Evolutionary conservation across 1,140 invertebrate genomes (phyloP).

Genomic region (Bursaphelenchus mucronatus): DNA sequence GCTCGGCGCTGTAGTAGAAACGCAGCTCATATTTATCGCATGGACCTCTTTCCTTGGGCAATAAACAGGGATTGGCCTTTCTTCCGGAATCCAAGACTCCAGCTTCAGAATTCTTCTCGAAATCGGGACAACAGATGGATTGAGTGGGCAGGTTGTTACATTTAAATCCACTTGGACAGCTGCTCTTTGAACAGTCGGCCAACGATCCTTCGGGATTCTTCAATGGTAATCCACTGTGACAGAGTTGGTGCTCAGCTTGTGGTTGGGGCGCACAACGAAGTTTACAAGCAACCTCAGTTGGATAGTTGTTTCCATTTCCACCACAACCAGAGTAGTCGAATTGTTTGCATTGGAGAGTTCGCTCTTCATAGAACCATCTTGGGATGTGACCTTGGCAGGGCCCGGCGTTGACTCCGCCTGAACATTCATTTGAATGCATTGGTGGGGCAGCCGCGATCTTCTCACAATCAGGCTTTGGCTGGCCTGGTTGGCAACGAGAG

Average conservation of each 20-base stretch:
- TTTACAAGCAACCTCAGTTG: too few relatives aligned
- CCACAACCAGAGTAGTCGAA: constrained; percentile 60
- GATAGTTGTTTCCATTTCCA: constrained; percentile 61
- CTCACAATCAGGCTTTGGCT: constrained; percentile 53
- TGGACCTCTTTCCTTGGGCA: constrained; percentile 58
- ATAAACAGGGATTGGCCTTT: constrained; percentile 28
- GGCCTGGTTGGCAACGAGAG: constrained; percentile 45
- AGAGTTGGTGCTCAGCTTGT: neutral
- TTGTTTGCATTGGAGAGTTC: constrained; percentile 34
- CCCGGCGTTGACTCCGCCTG: constrained; percentile 36
- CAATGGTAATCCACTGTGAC: constrained; percentile 36
- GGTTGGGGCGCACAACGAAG: constrained; percentile 41
- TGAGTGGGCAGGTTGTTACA: constrained; percentile 40
- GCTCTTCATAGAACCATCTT: constrained; percentile 52
- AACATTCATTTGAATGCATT: constrained; percentile 47
- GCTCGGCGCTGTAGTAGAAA: constrained; percentile 57
- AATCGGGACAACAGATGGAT: constrained; percentile 54
- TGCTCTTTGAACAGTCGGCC: constrained; percentile 51
- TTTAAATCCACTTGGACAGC: constrained; percentile 50
- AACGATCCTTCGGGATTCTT: constrained; percentile 35
- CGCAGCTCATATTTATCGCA: constrained; percentile 59
- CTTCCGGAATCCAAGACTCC: constrained; percentile 10
- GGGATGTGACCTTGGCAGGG: constrained; percentile 41
- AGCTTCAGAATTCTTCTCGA: constrained; percentile 31
- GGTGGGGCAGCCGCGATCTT: constrained; percentile 42